Percentiles rank a stretch among this genome's conserved stretches.
Conservation (phyloP, 1,140 invertebrate species). For the Popillia japonica region DNA sequence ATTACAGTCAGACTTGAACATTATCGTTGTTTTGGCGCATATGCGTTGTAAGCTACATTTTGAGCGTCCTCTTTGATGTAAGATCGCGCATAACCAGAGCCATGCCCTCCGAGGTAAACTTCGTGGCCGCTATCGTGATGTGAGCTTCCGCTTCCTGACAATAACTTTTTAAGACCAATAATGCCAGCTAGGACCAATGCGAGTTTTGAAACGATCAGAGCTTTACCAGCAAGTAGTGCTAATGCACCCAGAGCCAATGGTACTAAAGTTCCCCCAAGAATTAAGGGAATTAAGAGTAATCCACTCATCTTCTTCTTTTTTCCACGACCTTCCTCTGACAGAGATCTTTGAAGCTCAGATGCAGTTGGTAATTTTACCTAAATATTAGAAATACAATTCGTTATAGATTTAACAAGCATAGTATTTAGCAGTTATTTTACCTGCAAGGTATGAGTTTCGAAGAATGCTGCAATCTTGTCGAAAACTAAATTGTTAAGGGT, state of each 20-base stretch:
- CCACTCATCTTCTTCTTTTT: conserved; percentile 75
- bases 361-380: conserved; percentile 72
- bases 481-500: conserved; percentile 77
- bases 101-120: conserved; percentile 73
- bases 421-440: conserved; percentile 59
- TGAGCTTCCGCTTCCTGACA: conserved; percentile 67
- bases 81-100: conserved; percentile 74
- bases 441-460: conserved; percentile 79
- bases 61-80: conserved; percentile 67
- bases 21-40: conserved; percentile 58
- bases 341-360: conserved; percentile 69
- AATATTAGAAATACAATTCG: conserved; percentile 34
- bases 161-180: conserved; percentile 82
- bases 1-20: conserved; percentile 29
- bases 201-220: conserved; percentile 82
- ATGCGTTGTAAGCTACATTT: conserved; percentile 70
- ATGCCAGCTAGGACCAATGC: conserved; percentile 82
- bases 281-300: conserved; percentile 76
- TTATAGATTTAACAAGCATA: background rate
- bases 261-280: conserved; percentile 80
- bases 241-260: conserved; percentile 81
- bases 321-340: conserved; percentile 68
- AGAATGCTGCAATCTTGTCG: conserved; percentile 75
- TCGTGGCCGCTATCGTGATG: conserved; percentile 68
- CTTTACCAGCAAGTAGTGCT: conserved; percentile 82